Conservation (phyloP, 2,797 vertebrate genomes). For the Hapalemur alaotrensis region DNA sequence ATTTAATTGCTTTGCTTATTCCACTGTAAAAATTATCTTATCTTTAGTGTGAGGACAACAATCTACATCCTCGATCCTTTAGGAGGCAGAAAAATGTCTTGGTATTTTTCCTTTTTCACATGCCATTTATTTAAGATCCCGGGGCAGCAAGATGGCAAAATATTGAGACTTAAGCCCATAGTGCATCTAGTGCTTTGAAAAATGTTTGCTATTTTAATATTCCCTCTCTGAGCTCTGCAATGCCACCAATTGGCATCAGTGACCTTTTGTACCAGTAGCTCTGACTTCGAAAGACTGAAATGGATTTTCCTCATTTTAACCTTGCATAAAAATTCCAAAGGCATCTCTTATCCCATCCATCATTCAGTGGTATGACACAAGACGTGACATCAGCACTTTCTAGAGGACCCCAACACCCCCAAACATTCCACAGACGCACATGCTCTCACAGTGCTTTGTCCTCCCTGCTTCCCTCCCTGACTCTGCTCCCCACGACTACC, state of each 20-base stretch:
- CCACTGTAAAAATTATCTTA: background rate
- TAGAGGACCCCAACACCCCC: background rate
- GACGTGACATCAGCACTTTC: background rate
- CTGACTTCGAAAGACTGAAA: constrained; percentile 46
- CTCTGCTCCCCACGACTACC: background rate
- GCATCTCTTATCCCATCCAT: background rate
- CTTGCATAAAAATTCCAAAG: constrained; percentile 59
- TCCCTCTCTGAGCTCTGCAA: constrained; percentile 4
- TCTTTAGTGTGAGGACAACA: background rate
- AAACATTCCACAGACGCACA: background rate
- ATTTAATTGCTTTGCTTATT: background rate
- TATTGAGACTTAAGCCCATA: constrained; percentile 4
- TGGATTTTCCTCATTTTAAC: constrained; percentile 55
- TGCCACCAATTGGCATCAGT: background rate
- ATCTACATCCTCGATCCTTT: too few species aligned
- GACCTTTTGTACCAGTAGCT: background rate
- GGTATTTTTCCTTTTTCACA: background rate
- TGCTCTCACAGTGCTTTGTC: background rate
- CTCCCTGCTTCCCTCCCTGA: accelerated
- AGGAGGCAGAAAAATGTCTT: background rate
- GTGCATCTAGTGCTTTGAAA: background rate
- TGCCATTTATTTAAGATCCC: background rate
- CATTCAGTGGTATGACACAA: background rate
- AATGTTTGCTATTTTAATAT: constrained; percentile 49
- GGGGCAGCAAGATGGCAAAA: constrained; percentile 26